Percentiles rank a stretch among this genome's conserved stretches.
phyloP scores from a whole-genome alignment of 2,113 vertebrate genomes.

The Ginglymostoma cirratum region DNA sequence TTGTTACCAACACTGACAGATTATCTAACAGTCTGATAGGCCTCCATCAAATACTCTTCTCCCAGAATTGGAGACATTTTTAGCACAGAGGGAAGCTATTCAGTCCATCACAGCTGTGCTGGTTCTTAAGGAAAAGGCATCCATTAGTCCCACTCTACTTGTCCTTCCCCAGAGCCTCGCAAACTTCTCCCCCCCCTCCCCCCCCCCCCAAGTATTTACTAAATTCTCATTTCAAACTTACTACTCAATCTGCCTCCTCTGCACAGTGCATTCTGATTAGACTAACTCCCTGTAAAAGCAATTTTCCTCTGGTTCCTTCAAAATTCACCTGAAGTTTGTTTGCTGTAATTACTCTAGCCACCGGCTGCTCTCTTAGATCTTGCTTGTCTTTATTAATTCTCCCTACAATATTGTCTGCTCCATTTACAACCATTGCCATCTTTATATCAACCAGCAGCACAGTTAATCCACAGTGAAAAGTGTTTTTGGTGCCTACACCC shows the following conservation, averaged over 20 bases:
- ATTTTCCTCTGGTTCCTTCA: background rate
- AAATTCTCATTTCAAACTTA: background rate
- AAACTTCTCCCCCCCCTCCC: too few relatives aligned
- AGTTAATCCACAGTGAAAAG: background rate
- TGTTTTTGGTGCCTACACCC: background rate
- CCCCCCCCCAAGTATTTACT: background rate
- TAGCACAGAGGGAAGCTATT: too few relatives aligned
- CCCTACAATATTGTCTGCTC: background rate
- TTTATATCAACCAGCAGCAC: too few relatives aligned
- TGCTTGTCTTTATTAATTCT: background rate
- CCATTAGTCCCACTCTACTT: background rate
- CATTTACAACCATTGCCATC: background rate
- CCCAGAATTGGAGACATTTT: background rate
- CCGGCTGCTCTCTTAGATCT: background rate
- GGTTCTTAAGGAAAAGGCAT: background rate
- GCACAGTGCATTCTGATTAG: background rate
- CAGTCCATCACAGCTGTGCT: background rate
- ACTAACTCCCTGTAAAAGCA: background rate
- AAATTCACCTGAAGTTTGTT: background rate
- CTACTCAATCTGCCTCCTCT: background rate
- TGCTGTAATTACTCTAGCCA: background rate
- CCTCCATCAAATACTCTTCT: background rate
- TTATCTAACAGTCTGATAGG: background rate
- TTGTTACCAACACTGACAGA: background rate
- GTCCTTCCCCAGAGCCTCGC: background rate